phyloP scores from a whole-genome alignment of 2,797 vertebrate species.

The Etheostoma nigrum region DNA sequence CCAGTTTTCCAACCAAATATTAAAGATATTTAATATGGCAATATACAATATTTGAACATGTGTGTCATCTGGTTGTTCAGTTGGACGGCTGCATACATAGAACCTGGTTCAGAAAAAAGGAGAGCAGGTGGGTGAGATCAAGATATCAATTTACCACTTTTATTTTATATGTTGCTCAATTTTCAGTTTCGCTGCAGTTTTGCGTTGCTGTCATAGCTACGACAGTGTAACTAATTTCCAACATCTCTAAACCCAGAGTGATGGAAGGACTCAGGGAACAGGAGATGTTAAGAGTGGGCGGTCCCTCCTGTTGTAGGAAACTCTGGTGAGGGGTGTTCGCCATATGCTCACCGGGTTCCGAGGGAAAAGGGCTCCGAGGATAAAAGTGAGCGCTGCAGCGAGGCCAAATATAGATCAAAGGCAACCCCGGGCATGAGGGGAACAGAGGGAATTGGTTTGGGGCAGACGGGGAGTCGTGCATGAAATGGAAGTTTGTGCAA shows the following conservation, averaged over 20 bases:
- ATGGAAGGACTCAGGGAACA: constrained; percentile 62
- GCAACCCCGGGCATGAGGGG: constrained; percentile 59
- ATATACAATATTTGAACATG: constrained; percentile 22
- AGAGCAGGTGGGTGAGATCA: constrained; percentile 49
- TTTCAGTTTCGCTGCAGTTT: constrained; percentile 31
- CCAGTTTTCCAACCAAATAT: constrained; percentile 34
- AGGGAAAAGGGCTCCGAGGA: constrained; percentile 89
- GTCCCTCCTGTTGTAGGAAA: constrained; percentile 91
- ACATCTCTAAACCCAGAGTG: constrained; percentile 83
- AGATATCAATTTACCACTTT: constrained; percentile 51
- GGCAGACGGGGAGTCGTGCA: constrained; percentile 68
- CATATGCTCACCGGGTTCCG: constrained; percentile 93
- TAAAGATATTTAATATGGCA: constrained; percentile 44
- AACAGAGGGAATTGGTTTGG: constrained; percentile 44
- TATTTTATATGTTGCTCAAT: constrained; percentile 39
- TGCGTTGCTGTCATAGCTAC: constrained; percentile 67
- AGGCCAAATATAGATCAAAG: constrained; percentile 87
- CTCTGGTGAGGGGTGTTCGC: constrained; percentile 91
- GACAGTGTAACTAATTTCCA: constrained; percentile 86
- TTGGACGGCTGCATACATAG: constrained; percentile 28
- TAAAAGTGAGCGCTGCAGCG: constrained; percentile 90
- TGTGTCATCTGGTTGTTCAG: constrained; percentile 45
- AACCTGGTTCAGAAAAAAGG: constrained; percentile 4
- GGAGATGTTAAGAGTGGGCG: constrained; percentile 75
- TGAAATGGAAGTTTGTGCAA: constrained; percentile 75